Evolutionary conservation across 2,113 vertebrate genomes (phyloP), one percentile per base, ranked within the genome.

Genomic region (Sinocyclocheilus rhinocerous): DNA sequence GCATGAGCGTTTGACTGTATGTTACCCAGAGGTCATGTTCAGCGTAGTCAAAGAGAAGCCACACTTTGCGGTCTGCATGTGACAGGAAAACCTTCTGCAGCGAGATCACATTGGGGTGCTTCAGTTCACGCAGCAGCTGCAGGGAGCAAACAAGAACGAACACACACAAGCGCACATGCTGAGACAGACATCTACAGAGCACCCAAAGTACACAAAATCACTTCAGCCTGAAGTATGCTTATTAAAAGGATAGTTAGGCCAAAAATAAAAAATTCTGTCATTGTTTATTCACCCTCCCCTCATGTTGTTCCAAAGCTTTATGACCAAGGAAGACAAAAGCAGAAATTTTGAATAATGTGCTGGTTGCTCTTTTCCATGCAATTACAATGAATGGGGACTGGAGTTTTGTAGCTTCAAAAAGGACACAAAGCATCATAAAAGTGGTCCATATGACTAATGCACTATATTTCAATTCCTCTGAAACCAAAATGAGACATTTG

Each of bases 81-180:
- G 98, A 99, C 91, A 99, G 96, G 94, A 99, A 99, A 92, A 99
- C 98, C 91, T 99, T 99, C 91, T 99, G 98, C 94, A 99, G 97
- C 87, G 98, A 98, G 95, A 99, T 99, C 92, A 99, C 98, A 85
- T 99, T 99, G 86, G 98, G 98, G 92, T 99, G 98, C 93, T 99
- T 99, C 91, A 99, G 95, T 92, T 99, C 98, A 88, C 98, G 95
- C 85, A 99, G 95, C 93, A 99, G 95, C 98, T 99, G 95, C 80
- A 96, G 22, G 4, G 15, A 75, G 83, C 65, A 84, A 65, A 88
- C 48, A 55, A 76, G 65, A 57, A 86, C 59, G 87, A 48, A 79
- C 10, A 59, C 70, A 50, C 76, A 50, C 76, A 79, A 7, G 50
- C 18, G 33, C 61, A 75, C 73, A 73, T 20, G 85, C 84, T 80